Evolutionary conservation across 1,140 invertebrate genomes (phyloP).

Genomic region (Drosophila seguyi): DNA sequence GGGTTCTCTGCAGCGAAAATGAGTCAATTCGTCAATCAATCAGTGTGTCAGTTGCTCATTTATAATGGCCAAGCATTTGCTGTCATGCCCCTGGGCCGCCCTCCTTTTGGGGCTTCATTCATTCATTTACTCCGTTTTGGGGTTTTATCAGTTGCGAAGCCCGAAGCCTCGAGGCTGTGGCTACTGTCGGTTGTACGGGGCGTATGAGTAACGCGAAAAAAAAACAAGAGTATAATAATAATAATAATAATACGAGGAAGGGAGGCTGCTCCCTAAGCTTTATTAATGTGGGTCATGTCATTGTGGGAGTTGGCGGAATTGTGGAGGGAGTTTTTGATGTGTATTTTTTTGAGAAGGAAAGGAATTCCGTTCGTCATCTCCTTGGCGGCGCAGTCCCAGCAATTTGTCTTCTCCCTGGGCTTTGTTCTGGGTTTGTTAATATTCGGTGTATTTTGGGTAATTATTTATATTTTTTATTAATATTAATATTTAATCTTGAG

Average conservation of each 20-base stretch:
- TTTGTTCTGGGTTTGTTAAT: not conserved
- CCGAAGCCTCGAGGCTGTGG: slow-evolving; percentile 35
- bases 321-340: slow-evolving; percentile 9
- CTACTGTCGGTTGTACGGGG: slow-evolving; percentile 62
- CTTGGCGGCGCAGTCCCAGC: not conserved
- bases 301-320: slow-evolving; percentile 8
- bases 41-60: slow-evolving; percentile 80
- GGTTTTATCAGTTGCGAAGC: slow-evolving; percentile 28
- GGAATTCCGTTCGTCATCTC: slow-evolving; percentile 21
- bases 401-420: slow-evolving; percentile 7
- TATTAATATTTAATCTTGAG: not conserved
- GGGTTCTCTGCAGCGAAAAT: slow-evolving; percentile 55
- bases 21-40: slow-evolving; percentile 82
- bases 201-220: slow-evolving; percentile 58
- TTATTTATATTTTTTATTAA: not conserved
- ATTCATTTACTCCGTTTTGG: slow-evolving; percentile 18
- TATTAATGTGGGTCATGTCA: slow-evolving; percentile 55
- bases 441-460: not conserved
- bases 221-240: slow-evolving; percentile 2
- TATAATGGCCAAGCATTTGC: slow-evolving; percentile 61
- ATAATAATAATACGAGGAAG: not conserved
- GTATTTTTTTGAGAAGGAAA: slow-evolving; percentile 11
- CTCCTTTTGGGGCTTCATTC: slow-evolving; percentile 7
- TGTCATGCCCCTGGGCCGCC: slow-evolving; percentile 18
- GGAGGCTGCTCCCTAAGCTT: slow-evolving; percentile 21